phyloP scores from a whole-genome alignment of 2,797 vertebrate species.

The Pangasius krempfi region DNA sequence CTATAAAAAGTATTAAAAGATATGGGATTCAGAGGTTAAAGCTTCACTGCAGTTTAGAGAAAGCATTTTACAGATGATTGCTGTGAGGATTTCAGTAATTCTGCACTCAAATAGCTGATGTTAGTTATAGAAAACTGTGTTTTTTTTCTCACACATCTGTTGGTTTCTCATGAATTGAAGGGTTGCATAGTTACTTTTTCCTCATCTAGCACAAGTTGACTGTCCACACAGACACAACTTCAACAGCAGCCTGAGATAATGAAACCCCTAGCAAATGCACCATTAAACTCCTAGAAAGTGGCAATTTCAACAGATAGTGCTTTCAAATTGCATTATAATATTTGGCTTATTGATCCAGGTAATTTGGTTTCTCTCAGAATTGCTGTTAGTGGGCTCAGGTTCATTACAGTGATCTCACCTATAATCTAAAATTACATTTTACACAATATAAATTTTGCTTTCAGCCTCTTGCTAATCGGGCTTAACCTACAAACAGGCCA shows the following conservation, averaged over 20 bases:
- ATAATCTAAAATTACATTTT: conserved; percentile 23
- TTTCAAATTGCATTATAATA: conserved; percentile 31
- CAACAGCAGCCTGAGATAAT: background rate
- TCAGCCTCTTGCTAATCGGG: background rate
- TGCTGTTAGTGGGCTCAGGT: conserved; percentile 12
- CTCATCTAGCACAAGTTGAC: background rate
- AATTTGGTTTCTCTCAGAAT: conserved; percentile 7
- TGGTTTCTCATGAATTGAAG: background rate
- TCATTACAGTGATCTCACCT: conserved; percentile 14
- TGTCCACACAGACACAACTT: background rate
- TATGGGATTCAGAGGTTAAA: background rate
- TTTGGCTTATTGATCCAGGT: conserved; percentile 28
- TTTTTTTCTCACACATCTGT: background rate
- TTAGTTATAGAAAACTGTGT: background rate
- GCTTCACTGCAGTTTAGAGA: background rate
- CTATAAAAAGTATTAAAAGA: background rate
- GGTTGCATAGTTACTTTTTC: background rate
- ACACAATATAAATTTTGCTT: background rate
- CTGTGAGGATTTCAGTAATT: background rate
- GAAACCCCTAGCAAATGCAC: conserved; percentile 13
- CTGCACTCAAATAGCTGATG: background rate
- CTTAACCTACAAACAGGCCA: background rate
- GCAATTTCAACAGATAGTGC: conserved; percentile 25
- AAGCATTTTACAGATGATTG: background rate
- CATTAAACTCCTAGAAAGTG: conserved; percentile 12